These are phyloP conservation scores for Dufourea novaeangliae DNA, from an alignment of 1,140 invertebrate genomes.

Conservation along the genomic window DNA sequence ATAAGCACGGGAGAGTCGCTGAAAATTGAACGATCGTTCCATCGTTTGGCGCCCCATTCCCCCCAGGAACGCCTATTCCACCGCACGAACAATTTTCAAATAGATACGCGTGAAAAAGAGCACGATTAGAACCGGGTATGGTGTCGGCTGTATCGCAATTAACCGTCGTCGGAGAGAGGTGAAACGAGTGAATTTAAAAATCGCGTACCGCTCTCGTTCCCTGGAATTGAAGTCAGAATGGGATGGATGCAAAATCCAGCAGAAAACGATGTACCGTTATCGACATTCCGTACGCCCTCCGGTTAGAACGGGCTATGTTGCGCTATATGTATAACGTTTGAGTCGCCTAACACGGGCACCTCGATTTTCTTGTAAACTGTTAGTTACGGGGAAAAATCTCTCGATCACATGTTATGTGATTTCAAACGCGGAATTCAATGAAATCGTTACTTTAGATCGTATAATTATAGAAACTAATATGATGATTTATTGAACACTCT, in stretches of 20 bases:
- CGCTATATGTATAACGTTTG: too few species aligned
- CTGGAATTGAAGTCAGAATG: conserved; percentile 27
- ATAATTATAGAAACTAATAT: too few species aligned
- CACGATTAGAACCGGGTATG: too few species aligned
- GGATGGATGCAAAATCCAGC: conserved; percentile 21
- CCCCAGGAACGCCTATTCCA: conserved; percentile 15
- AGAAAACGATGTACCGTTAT: conserved; percentile 10
- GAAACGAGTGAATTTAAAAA: conserved; percentile 34
- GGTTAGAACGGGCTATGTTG: not conserved
- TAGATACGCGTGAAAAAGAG: not conserved
- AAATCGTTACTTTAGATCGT: too few species aligned
- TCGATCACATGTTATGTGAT: too few species aligned
- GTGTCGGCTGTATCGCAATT: conserved; percentile 47
- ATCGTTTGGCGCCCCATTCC: conserved; percentile 53
- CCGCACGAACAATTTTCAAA: conserved; percentile 33
- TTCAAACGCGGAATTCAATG: too few species aligned
- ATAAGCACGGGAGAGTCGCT: conserved; percentile 5
- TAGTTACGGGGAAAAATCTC: too few species aligned
- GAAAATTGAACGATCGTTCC: not conserved
- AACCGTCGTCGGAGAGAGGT: conserved; percentile 34
- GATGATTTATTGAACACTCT: too few species aligned
- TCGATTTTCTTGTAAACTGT: too few species aligned
- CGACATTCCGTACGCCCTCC: not conserved
- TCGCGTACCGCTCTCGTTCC: conserved; percentile 6
- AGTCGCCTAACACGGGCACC: too few species aligned